Evolutionary conservation across 2,888 invertebrate species (phyloP), one percentile per base, ranked within the genome.

Genomic region (Carpatolechia fugitivella): DNA sequence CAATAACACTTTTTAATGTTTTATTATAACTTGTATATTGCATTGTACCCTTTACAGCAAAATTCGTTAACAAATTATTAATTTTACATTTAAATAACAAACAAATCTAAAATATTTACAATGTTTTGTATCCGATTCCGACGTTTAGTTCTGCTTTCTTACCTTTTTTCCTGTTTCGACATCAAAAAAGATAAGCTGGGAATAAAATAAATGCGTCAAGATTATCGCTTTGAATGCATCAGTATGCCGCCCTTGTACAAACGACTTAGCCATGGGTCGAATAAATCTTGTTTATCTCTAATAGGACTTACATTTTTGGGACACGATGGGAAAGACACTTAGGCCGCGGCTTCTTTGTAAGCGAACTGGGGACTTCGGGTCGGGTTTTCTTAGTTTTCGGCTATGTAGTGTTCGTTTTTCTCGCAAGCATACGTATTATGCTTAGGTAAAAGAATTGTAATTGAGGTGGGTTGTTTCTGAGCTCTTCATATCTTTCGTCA

Each of bases 231-330:
- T 29, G 44, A 44, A 47, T 38, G 41, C 46, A 50, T 66, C 59
- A 59, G 62, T 58, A 65, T 64, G 61, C 65, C 60, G 58, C 48
- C 38, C 55, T 38, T 30, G 47, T 47, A 31, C 47, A 10, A 49
- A n/a, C 16, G 46, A 50, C 50, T 54, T 55, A 46, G 54, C 41
- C 56, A 47, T 49, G 44, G 49, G 49, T 20, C 49, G n/a, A 49
- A 66, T 68, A 64, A 61, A 70, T 70, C 67, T 57, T 60, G 54
- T 64, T 70, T 68, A 64, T 55, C 61, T 55, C 62, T 65, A 68
- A 70, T 64, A 64, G 49, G 56, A 24, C 49, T 41, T 49, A 33
- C 44, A 44, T 44, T 29, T n/a, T 44, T 29, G 29, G 44, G 44
- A 29, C 44, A 44, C 24, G 44, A 14, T 24, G 24, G 44, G 44